phyloP scores from a whole-genome alignment of 2,888 invertebrate species.

The Pristionchus maxplancki region DNA sequence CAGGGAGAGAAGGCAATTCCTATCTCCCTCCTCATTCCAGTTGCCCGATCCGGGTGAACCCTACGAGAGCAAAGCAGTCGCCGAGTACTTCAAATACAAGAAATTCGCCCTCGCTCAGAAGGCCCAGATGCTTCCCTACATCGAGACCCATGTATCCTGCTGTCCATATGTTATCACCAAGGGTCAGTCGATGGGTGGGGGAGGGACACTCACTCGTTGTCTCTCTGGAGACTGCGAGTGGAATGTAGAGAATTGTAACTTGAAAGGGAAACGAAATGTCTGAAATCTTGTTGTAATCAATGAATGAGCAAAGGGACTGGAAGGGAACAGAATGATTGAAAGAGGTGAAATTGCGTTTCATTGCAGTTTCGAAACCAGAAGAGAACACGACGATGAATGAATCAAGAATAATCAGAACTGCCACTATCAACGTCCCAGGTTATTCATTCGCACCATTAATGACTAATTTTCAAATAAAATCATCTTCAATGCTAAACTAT shows the following conservation, averaged over 20 bases:
- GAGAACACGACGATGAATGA: not conserved
- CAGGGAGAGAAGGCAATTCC: too few species aligned
- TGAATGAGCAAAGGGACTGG: too few species aligned
- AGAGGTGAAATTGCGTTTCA: not conserved
- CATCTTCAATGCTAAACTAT: too few species aligned
- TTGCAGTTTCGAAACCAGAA: not conserved
- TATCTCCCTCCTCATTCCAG: not conserved
- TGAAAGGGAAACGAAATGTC: too few species aligned
- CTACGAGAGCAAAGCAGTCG: not conserved
- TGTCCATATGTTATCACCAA: constrained; percentile 26
- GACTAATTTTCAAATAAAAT: too few species aligned
- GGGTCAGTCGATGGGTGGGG: not conserved
- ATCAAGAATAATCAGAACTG: not conserved
- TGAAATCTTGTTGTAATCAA: too few species aligned
- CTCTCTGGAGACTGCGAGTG: too few species aligned
- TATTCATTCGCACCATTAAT: too few species aligned
- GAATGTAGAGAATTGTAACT: too few species aligned
- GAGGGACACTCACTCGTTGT: too few species aligned
- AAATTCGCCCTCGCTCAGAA: not conserved
- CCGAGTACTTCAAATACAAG: constrained; percentile 28
- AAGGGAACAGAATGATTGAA: not conserved
- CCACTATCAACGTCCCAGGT: not conserved
- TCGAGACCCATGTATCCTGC: not conserved
- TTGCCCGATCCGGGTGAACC: constrained; percentile 17
- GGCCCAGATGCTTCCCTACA: constrained; percentile 4